A percentile compares a stretch with the other conserved stretches of the same genome.
Conservation (phyloP, 2,113 vertebrate genomes). For the Cavia porcellus region DNA sequence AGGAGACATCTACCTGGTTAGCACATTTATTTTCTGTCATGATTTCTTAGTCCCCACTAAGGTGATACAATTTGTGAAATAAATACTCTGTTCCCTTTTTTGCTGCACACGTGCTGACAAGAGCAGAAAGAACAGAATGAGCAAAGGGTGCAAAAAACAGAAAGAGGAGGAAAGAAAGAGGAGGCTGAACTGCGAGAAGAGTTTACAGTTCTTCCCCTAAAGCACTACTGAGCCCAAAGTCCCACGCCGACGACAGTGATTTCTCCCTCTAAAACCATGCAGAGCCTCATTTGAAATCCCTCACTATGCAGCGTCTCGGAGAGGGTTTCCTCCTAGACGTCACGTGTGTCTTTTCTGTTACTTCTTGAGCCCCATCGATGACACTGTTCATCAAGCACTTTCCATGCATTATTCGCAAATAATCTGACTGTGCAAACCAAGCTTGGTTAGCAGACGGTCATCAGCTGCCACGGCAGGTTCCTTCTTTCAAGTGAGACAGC, state of each 20-base stretch:
- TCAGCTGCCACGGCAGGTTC: slow-evolving; percentile 78
- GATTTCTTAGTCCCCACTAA: slow-evolving; percentile 80
- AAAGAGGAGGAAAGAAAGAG: neutral
- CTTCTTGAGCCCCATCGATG: slow-evolving; percentile 75
- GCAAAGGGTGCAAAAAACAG: neutral
- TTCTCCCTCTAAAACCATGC: slow-evolving; percentile 69
- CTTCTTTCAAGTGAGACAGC: slow-evolving; percentile 68
- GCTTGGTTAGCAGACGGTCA: slow-evolving; percentile 67
- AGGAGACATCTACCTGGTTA: slow-evolving; percentile 71
- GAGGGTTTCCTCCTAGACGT: slow-evolving; percentile 70
- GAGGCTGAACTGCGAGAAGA: neutral
- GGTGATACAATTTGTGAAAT: slow-evolving; percentile 77
- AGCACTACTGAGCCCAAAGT: slow-evolving; percentile 71
- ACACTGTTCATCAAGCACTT: slow-evolving; percentile 81
- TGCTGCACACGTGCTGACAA: slow-evolving; percentile 72
- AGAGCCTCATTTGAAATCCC: slow-evolving; percentile 77
- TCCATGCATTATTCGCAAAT: slow-evolving; percentile 82
- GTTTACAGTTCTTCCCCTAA: slow-evolving; percentile 56
- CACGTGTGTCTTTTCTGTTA: slow-evolving; percentile 37
- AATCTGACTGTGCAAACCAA: slow-evolving; percentile 60
- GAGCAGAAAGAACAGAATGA: slow-evolving; percentile 43
- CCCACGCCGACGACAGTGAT: slow-evolving; percentile 72
- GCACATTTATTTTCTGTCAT: slow-evolving; percentile 82
- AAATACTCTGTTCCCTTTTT: slow-evolving; percentile 78
- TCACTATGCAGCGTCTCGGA: slow-evolving; percentile 71